phyloP scores from a whole-genome alignment of 2,888 invertebrate genomes.

The Papilio protenor region DNA sequence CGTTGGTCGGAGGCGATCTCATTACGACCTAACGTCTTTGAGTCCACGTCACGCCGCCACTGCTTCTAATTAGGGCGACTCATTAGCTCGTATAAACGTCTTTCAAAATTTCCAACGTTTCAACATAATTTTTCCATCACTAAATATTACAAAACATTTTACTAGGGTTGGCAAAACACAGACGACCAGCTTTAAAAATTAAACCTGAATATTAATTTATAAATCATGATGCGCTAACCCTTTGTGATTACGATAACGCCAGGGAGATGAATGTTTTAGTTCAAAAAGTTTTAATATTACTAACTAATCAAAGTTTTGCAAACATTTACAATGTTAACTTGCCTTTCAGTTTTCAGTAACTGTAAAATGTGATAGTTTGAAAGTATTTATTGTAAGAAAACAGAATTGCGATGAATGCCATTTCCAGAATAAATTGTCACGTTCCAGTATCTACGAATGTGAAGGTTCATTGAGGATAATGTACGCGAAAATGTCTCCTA shows the following conservation, averaged over 20 bases:
- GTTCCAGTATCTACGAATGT: neutral
- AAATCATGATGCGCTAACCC: too few relatives aligned
- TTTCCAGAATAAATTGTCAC: neutral
- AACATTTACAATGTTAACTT: too few relatives aligned
- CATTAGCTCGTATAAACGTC: slow-evolving; percentile 18
- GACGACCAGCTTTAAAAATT: too few relatives aligned
- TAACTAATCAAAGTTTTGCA: neutral
- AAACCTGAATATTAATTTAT: too few relatives aligned
- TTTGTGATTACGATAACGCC: too few relatives aligned
- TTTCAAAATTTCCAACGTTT: neutral
- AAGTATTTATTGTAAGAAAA: neutral
- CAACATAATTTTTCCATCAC: neutral
- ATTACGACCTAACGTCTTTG: slow-evolving; percentile 32
- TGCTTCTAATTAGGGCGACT: slow-evolving; percentile 28
- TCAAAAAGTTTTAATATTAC: neutral
- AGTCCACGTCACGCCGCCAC: slow-evolving; percentile 7
- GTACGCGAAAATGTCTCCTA: neutral
- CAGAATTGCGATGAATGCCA: neutral
- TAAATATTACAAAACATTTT: neutral
- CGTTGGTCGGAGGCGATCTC: slow-evolving; percentile 15
- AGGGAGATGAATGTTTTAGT: too few relatives aligned
- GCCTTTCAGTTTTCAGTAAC: too few relatives aligned
- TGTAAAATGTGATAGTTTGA: neutral
- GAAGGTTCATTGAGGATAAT: neutral
- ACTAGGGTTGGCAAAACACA: too few relatives aligned